Evolutionary conservation across 1,140 invertebrate genomes (phyloP).

Genomic region (Acromyrmex charruanus): DNA sequence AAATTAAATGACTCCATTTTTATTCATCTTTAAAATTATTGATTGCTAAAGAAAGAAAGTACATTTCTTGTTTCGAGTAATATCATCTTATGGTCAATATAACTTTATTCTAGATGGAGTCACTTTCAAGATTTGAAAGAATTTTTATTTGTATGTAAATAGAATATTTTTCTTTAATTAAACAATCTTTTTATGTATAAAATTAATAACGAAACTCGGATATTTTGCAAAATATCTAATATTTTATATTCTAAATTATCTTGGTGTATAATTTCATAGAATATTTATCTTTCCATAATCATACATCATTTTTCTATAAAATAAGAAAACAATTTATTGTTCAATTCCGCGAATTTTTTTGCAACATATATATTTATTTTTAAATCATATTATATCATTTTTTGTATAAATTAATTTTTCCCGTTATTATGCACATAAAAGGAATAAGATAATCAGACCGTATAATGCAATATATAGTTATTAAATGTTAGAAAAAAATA

Average conservation of each 20-base stretch:
- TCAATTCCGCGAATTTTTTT: neutral
- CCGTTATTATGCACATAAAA: neutral
- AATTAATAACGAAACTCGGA: neutral
- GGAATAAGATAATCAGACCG: neutral
- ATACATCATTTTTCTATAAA: neutral
- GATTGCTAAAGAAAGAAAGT: neutral
- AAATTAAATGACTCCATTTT: conserved; percentile 8
- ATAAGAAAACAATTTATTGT: neutral
- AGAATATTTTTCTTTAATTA: neutral
- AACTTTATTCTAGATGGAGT: conserved; percentile 9
- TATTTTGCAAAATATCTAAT: neutral
- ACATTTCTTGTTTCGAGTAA: neutral
- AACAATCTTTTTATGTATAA: neutral
- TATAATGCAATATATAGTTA: too few species aligned
- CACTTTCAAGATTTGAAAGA: conserved; percentile 26
- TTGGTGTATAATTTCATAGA: neutral
- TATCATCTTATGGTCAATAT: conserved; percentile 9
- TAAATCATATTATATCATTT: neutral
- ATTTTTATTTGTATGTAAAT: neutral
- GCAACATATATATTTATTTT: neutral
- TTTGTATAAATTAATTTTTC: neutral
- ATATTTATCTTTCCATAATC: neutral
- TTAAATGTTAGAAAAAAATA: neutral
- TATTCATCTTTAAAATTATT: neutral
- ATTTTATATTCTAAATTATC: neutral